Conservation (phyloP, 1,140 invertebrate genomes). For the Rhagoletis zephyria region DNA sequence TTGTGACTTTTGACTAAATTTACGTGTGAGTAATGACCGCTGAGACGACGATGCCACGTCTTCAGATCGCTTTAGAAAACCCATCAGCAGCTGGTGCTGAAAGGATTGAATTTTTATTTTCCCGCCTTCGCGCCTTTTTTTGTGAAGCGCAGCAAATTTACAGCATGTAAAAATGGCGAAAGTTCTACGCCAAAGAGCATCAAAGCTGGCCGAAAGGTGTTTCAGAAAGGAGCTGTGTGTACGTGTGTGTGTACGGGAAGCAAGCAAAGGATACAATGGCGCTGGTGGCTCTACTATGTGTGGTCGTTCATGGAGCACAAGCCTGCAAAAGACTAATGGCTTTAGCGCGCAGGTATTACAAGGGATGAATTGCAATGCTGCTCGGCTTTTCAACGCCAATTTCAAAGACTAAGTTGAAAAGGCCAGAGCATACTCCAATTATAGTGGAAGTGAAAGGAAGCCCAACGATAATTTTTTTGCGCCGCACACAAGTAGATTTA, state of each 20-base stretch:
- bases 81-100: neutral
- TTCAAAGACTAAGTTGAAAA: slow-evolving; percentile 17
- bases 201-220: slow-evolving; percentile 12
- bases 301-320: neutral
- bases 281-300: neutral
- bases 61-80: neutral
- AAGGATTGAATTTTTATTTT: slow-evolving; percentile 26
- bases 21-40: slow-evolving; percentile 22
- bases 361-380: neutral
- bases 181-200: slow-evolving; percentile 1
- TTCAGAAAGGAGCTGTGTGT: neutral
- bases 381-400: slow-evolving; percentile 13
- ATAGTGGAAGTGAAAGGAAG: slow-evolving; percentile 14
- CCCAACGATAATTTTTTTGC: neutral
- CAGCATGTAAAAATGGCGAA: slow-evolving; percentile 5
- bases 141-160: neutral
- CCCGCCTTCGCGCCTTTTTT: neutral
- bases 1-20: slow-evolving; percentile 37
- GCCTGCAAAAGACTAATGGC: slow-evolving; percentile 42
- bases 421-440: neutral
- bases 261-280: neutral
- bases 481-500: neutral
- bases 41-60: neutral
- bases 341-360: neutral
- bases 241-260: neutral